Evolutionary conservation across 2,797 vertebrate genomes (phyloP), one percentile per base, ranked within the genome.

Genomic region (Capromys pilorides): DNA sequence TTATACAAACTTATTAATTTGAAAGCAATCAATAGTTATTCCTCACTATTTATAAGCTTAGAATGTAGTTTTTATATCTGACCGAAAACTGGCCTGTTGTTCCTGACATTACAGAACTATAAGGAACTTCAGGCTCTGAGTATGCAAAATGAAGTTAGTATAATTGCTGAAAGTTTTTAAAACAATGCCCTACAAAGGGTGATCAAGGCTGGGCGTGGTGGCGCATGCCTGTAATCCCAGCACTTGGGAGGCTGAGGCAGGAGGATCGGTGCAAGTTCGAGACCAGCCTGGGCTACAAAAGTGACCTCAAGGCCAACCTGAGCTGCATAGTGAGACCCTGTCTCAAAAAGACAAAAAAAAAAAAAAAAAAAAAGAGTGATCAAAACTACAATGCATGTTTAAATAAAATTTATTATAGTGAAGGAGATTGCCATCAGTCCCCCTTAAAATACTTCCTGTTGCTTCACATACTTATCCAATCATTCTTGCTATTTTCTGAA

Each of bases 11-110:
- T 57, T 93, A 54, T 59, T 45, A 86, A n/a, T 82, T 86, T 33
- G 36, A 62, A 93, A 77, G 28, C 77, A 57, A 80, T 77, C 86
- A 88, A 61, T 11, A n/a, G 6, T 87, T 86, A 19, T 86, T 81
- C 84, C n/a, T 86, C 19, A 61, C 21, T 92, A 6, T 66, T 51
- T 54, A 41, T 21, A 54, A 93, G 39, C 8, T 33, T 93, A 11
- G 51, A 61, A 93, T 8, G 22, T 86, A 41, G 54, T 86, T 91
- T 79, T 61, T 89, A 86, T 89, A 22, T 86, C 22, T 85, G 59
- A 88, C 28, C 39, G 64, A 62, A 86, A 88, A 75, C 73, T 77
- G 61, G 18, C 6, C 36, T 93, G 51, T 18, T 41, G 54, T 86
- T 82, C 8, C 28, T 91, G 64, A 88, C 61, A 64, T 77, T 85